Evolutionary conservation across 2,888 invertebrate species (phyloP).

Genomic region (Eueremaeus valkanovi): DNA sequence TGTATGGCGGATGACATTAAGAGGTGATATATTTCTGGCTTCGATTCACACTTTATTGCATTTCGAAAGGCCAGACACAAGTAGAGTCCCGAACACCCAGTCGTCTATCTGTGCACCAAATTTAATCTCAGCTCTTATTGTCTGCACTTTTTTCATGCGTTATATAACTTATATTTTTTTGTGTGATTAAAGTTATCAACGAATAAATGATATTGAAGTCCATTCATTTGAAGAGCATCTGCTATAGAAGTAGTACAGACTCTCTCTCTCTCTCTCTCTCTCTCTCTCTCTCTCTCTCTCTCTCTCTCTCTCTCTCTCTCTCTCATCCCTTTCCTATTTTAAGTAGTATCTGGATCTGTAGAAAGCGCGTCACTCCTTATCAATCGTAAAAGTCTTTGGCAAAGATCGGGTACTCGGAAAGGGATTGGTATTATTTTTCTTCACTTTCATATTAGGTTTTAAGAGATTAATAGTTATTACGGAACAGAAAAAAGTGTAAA

Average conservation of each 20-base stretch:
- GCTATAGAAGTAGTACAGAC: background rate
- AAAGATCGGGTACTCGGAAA: too few species aligned
- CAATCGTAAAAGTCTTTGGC: constrained; percentile 22
- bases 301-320: too few species aligned
- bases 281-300: too few species aligned
- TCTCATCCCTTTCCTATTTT: too few species aligned
- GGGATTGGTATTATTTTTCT: too few species aligned
- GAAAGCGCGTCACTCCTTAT: background rate
- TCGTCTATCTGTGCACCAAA: background rate
- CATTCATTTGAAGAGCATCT: constrained; percentile 17
- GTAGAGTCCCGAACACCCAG: background rate
- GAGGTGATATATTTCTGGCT: constrained; percentile 5
- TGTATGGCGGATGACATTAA: constrained; percentile 1
- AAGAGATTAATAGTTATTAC: too few species aligned
- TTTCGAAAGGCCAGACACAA: background rate
- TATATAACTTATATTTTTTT: constrained; percentile 13
- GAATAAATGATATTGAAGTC: constrained; percentile 14
- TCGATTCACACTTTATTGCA: constrained; percentile 13
- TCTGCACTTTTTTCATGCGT: background rate
- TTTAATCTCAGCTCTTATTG: background rate
- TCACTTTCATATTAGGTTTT: too few species aligned
- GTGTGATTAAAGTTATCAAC: constrained; percentile 16
- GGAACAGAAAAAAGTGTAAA: too few species aligned
- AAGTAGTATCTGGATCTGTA: too few species aligned
- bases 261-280: too few species aligned